These are phyloP conservation scores for Halcyon senegalensis DNA, from an alignment of 2,113 vertebrate species.

Conservation along the genomic window DNA sequence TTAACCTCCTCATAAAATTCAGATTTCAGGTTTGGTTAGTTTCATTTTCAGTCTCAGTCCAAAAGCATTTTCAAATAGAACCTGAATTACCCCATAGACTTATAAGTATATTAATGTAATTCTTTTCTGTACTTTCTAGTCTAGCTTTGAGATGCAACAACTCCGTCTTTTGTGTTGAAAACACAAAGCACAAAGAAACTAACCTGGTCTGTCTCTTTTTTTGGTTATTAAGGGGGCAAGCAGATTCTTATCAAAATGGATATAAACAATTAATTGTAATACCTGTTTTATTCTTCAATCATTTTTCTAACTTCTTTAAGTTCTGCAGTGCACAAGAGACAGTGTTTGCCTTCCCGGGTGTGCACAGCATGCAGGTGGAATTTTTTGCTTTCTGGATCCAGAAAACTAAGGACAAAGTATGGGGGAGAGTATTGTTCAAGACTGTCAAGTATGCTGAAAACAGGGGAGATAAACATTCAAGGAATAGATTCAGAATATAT, in stretches of 20 bases:
- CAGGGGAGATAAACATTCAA: background rate
- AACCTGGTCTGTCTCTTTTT: background rate
- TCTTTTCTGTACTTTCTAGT: background rate
- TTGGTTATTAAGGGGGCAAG: background rate
- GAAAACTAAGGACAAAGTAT: background rate
- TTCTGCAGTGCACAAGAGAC: background rate
- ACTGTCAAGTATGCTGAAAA: background rate
- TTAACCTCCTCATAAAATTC: conserved; percentile 45
- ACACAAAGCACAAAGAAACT: background rate
- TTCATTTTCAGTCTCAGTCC: conserved; percentile 17
- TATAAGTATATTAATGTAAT: background rate
- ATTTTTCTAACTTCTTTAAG: background rate
- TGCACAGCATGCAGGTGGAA: background rate
- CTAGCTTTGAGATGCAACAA: background rate
- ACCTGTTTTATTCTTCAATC: background rate
- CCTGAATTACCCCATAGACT: background rate
- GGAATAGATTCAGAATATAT: background rate
- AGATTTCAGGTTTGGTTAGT: conserved; percentile 27
- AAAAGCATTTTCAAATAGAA: conserved; percentile 31
- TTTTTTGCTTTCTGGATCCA: background rate
- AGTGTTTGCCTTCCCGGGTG: background rate
- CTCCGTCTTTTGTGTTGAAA: background rate
- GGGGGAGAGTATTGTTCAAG: background rate
- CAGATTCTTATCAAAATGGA: background rate
- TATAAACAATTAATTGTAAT: background rate